Conservation (phyloP, 1,140 invertebrate genomes). For the Rhizoglyphus robini region DNA sequence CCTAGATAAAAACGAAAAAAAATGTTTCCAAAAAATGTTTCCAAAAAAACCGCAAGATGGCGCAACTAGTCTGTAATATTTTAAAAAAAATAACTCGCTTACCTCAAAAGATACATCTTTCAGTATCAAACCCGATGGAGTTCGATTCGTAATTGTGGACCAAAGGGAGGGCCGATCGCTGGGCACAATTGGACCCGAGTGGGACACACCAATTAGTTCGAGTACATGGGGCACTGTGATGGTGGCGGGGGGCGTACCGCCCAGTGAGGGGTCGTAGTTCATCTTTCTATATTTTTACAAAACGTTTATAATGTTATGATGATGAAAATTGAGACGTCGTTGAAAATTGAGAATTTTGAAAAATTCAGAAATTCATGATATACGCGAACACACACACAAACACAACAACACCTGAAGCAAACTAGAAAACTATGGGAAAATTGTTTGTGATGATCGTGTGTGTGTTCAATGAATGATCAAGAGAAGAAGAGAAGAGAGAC, state of each 20-base stretch:
- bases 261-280: not conserved
- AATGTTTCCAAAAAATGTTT: slow-evolving; percentile 46
- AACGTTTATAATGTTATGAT: no score
- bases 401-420: no score
- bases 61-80: not conserved
- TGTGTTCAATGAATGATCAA: no score
- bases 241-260: not conserved
- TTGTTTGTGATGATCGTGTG: no score
- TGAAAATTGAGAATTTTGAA: no score
- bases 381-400: no score
- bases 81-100: not conserved
- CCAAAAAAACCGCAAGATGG: not conserved
- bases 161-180: slow-evolving; percentile 43
- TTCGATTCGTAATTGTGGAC: slow-evolving; percentile 56
- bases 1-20: slow-evolving; percentile 72
- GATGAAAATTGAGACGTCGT: no score
- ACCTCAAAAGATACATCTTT: slow-evolving; percentile 19
- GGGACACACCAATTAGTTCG: slow-evolving; percentile 72
- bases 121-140: slow-evolving; percentile 65
- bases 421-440: no score
- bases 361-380: no score
- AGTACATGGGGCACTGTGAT: slow-evolving; percentile 45
- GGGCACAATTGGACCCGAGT: slow-evolving; percentile 70
- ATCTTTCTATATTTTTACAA: no score
- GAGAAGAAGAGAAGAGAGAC: no score